Base-by-base conservation (phyloP, 1,140 invertebrate genomes). In the Panulirus ornatus region DNA sequence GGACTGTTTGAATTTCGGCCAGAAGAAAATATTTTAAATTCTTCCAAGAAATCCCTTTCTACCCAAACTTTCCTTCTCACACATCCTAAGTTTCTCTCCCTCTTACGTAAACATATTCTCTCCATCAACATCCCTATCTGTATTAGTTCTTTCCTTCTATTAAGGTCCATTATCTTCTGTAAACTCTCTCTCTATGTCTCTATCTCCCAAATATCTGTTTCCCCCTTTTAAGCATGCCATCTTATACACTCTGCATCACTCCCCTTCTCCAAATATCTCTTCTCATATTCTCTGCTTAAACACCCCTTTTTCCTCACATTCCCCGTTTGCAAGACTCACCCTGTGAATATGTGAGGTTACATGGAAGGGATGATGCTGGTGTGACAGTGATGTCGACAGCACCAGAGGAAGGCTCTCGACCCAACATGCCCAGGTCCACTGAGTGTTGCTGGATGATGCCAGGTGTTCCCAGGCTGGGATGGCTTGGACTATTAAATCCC, bases 391-490 rank as follows among this genome's bases (percentile, higher is more conserved):
- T 87, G 44, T 85, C 89, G 19, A 84, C 76, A 16, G 71, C 44
- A 16, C 40, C 75, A 9, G 38, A 84, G 47, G 63, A n/a, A 1
- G 84, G 79, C 30, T 91, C 88, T 19, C 85, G 47, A 1, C 88
- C 91, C 36, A 92, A 91, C 91, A 92, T 92, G 19, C 92, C 92
- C 19, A 92, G 84, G 76, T 91, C 90, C 78, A 91, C 90, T 9
- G 90, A 91, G 63, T 91, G 90, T 19, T 91, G 90, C n/a, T 89
- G 88, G 1, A 89, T 40, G 66, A 89, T 89, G 11, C 88, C 88
- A 27, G 70, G 79, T 14, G 84, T 76, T 3, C 84, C 84, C 14
- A 86, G 44, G 70, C 71, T 76, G 22, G 70, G 42, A 44, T 76
- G 44, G 44, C 70, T 38, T 30, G 70, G 2, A 54, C 30, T 9